A percentile compares a stretch with the other conserved stretches of the same genome.
Conservation (phyloP, 1,140 invertebrate genomes). For the Caenorhabditis elegans region WBcel235 BX284606.5:4689001-4689500, state of each 20-base stretch:
- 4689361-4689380: neutral
- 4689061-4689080: neutral
- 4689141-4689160: neutral
- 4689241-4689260: neutral
- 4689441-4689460: constrained; percentile 38
- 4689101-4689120: neutral
- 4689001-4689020: constrained; percentile 13
- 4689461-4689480: constrained; percentile 28
- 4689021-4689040: constrained; percentile 5
- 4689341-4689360: neutral
- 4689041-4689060: neutral
- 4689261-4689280: neutral
- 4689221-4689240: neutral
- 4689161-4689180: constrained; percentile 43
- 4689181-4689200: constrained; percentile 35
- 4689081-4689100: neutral
- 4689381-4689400: neutral
- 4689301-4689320: neutral
- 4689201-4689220: neutral
- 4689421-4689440: neutral
- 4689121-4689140: constrained; percentile 39
- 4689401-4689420: neutral
- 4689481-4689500: constrained; percentile 38
- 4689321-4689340: neutral
- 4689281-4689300: neutral